Percentiles rank a stretch among this genome's conserved stretches.
Conservation (phyloP, 2,797 vertebrate genomes). For the Gephyroberyx darwinii region DNA sequence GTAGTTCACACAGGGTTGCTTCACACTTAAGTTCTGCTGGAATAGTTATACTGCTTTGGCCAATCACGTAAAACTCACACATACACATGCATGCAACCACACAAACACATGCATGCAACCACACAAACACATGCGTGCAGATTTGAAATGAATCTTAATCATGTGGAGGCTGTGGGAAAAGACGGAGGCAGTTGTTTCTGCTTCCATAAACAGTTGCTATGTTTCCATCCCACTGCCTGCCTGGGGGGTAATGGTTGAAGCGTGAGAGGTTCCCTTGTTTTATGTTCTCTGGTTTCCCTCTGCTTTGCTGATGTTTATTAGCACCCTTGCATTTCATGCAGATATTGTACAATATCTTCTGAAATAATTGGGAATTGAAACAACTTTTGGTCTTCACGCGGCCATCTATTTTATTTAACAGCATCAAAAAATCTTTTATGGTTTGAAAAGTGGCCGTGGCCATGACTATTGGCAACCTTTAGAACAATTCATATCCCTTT, state of each 20-base stretch:
- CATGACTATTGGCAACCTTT: too few relatives aligned
- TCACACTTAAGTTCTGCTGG: slow-evolving; percentile 41
- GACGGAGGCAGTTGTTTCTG: slow-evolving; percentile 60
- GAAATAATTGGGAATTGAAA: too few relatives aligned
- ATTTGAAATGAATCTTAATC: slow-evolving; percentile 62
- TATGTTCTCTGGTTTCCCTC: slow-evolving; percentile 48
- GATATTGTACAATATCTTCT: too few relatives aligned
- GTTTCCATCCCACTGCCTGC: slow-evolving; percentile 70
- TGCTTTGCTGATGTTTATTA: slow-evolving; percentile 55
- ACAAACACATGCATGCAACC: slow-evolving; percentile 5
- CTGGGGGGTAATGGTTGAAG: slow-evolving; percentile 54
- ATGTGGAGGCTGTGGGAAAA: slow-evolving; percentile 55
- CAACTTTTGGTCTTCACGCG: too few relatives aligned
- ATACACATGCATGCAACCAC: slow-evolving; percentile 6
- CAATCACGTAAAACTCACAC: slow-evolving; percentile 15
- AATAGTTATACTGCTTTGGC: slow-evolving; percentile 60
- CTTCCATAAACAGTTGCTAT: slow-evolving; percentile 71
- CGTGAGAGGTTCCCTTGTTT: slow-evolving; percentile 57
- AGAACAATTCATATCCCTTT: too few relatives aligned
- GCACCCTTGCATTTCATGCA: too few relatives aligned
- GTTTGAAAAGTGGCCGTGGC: too few relatives aligned
- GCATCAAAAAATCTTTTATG: too few relatives aligned
- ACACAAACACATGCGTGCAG: slow-evolving; percentile 44
- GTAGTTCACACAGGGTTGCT: slow-evolving; percentile 35
- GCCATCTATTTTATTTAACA: too few relatives aligned